Evolutionary conservation across 1,140 invertebrate genomes (phyloP), one percentile per base, ranked within the genome.

Genomic region (Drosophila miranda): DNA sequence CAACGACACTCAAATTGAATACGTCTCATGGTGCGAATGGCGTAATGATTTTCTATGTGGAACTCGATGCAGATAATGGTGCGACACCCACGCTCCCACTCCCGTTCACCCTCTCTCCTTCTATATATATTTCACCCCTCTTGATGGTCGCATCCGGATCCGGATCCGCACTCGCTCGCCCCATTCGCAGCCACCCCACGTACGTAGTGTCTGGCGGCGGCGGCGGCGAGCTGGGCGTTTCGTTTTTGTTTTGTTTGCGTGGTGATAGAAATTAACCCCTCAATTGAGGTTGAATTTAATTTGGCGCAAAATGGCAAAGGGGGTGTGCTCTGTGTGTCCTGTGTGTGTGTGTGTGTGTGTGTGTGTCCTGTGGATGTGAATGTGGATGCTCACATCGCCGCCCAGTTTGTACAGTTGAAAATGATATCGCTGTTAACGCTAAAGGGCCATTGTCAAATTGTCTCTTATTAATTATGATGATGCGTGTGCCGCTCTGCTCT

Each of bases 281-380:
- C 77, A 89, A 89, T 90, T 89, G 88, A 89, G 88, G 79, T 89
- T 89, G 88, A 90, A 89, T 90, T 89, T 89, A 89, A 89, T 89
- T 89, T 88, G 88, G 88, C 88, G 87, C 87, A 89, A 89, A 89
- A 89, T 89, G 82, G 78, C 79, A 89, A 84, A 66, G 75, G 73
- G 83, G 75, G 80, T 69, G 66, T 69, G 43, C 51, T 56, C 43
- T 51, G 30, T 41, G 51, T 43, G 7, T 2, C 2, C 23, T 67
- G 16, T 63, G 60, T 57, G 58, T 19, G 60, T 74, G 38, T 45
- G 68, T 41, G 28, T 23, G 43, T 51, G 30, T 49, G 55, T 71
- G 62, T 67, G 67, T 45, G 76, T 19, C 19, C 19, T 19, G 45
- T 62, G 75, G 23, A 4, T 57, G 49, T 51, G 58, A 48, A 48